Evolutionary conservation across 1,140 invertebrate genomes (phyloP), one percentile per base, ranked within the genome.

Genomic region (Ephestia elutella): DNA sequence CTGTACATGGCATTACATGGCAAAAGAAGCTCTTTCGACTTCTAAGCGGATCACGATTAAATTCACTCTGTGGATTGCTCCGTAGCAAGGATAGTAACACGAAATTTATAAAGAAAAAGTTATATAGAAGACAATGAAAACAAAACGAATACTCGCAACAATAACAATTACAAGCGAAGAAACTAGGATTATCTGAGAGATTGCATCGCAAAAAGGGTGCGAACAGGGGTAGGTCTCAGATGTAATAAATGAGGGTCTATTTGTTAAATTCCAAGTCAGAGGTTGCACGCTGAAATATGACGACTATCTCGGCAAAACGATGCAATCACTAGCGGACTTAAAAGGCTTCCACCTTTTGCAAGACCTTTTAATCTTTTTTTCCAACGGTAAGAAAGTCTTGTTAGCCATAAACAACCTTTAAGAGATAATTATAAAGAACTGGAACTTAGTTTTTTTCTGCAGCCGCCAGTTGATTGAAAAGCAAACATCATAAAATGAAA

Each of bases 261-360:
- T 82, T 82, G 71, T 83, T 74, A 74, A 79, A 80, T 70, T 74
- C 65, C 67, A 68, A 78, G 72, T 65, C 63, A 63, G 71, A 78
- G 68, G 69, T 74, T 73, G 59, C 66, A 55, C 65, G 49, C 59
- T 87, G 78, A 87, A 80, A 85, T 82, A 87, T 82, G 71, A 79
- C 71, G 64, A 80, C 82, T 78, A 84, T 82, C 71, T 75, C 65
- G 57, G 64, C 63, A 76, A 86, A 86, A 81, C 68, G 82, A 79
- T 78, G 76, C 83, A 81, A 87, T 87, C 85, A 80, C 75, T 68
- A 66, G 62, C 65, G 80, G 85, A 80, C 82, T 83, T 84, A 76
- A 69, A 65, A 74, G 38, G 71, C 75, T 81, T 71, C 65, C 56
- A 73, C 68, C 71, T 65, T 69, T 53, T 60, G 60, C 54, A 18